A percentile compares a stretch with the other conserved stretches of the same genome.
Conservation (phyloP, 1,140 invertebrate genomes). For the Physella acuta region DNA sequence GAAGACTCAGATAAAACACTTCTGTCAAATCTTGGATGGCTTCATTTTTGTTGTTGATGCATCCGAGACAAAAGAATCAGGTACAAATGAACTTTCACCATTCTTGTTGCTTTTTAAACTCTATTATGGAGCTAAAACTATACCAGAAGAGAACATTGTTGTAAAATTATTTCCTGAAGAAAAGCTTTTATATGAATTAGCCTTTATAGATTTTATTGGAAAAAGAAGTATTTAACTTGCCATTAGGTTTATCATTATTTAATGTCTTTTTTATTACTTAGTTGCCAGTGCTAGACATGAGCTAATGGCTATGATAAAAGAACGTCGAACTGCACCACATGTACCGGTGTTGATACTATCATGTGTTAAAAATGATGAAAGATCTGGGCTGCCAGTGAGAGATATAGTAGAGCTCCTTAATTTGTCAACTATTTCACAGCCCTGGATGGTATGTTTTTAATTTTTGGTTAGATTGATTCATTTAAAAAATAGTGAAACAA, state of each 20-base stretch:
- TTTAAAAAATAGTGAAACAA: too few species aligned
- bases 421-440: slow-evolving; percentile 40
- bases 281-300: slow-evolving; percentile 31
- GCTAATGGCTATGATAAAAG: slow-evolving; percentile 46
- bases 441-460: slow-evolving; percentile 49
- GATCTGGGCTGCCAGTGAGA: slow-evolving; percentile 37
- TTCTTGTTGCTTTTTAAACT: too few species aligned
- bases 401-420: slow-evolving; percentile 41
- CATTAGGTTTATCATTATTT: too few species aligned
- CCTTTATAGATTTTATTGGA: too few species aligned
- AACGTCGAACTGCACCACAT: slow-evolving; percentile 48
- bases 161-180: too few species aligned
- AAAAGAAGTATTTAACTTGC: too few species aligned
- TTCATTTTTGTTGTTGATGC: slow-evolving; percentile 54
- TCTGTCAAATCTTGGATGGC: slow-evolving; percentile 48
- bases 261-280: slow-evolving; percentile 24
- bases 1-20: slow-evolving; percentile 43
- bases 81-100: too few species aligned
- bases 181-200: too few species aligned
- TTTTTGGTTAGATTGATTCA: too few species aligned
- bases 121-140: too few species aligned
- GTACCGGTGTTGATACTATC: slow-evolving; percentile 50
- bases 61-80: slow-evolving; percentile 27
- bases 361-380: slow-evolving; percentile 31
- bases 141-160: too few species aligned